A percentile compares a stretch with the other conserved stretches of the same genome.
Evolutionary conservation across 2,888 invertebrate genomes (phyloP).

Genomic region (Chymomyza caudatula): DNA sequence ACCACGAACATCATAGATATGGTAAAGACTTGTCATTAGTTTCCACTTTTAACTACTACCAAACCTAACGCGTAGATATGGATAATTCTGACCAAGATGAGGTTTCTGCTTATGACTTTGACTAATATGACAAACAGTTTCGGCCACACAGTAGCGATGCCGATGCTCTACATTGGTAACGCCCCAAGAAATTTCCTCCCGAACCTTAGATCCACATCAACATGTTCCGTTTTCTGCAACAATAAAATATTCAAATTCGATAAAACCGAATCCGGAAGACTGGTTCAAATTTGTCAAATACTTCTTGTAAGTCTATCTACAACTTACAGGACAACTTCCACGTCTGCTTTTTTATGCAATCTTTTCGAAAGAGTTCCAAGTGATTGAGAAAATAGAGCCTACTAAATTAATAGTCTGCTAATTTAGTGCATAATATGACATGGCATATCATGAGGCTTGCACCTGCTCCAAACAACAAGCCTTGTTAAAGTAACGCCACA

Average conservation of each 20-base stretch:
- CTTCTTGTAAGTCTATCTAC: not conserved
- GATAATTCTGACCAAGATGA: not conserved
- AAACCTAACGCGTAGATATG: not conserved
- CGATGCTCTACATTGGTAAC: not conserved
- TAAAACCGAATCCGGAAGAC: not conserved
- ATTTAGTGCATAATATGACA: not conserved
- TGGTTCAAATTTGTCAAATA: not conserved
- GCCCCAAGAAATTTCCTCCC: no score
- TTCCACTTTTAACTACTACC: no score
- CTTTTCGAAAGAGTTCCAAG: not conserved
- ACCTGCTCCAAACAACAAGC: not conserved
- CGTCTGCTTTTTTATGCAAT: not conserved
- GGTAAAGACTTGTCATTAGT: not conserved
- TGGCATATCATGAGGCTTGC: not conserved
- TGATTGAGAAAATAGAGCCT: not conserved
- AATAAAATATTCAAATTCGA: not conserved
- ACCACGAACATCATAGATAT: not conserved
- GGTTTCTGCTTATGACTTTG: not conserved
- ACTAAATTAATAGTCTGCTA: no score
- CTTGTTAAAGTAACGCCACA: slow-evolving; percentile 29
- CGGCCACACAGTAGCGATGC: not conserved
- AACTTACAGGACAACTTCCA: not conserved
- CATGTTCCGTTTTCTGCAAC: not conserved
- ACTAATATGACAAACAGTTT: not conserved
- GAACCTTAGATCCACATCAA: no score